Percentiles rank a stretch among this genome's conserved stretches.
These are phyloP conservation scores for Meriones unguiculatus DNA, from an alignment of 2,113 vertebrate genomes.

Conservation along the genomic window DNA sequence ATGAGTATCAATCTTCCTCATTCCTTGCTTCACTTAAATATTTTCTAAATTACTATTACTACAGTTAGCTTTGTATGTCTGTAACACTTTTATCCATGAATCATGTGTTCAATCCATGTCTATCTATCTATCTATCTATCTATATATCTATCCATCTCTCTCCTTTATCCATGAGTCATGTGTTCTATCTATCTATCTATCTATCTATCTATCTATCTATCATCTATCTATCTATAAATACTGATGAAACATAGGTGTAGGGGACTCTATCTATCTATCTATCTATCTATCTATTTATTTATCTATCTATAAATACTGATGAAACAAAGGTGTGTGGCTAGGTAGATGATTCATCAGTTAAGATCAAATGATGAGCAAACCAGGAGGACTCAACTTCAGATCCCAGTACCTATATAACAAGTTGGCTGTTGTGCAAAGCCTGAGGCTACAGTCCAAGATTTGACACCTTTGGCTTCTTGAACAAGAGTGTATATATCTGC, in stretches of 20 bases:
- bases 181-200: too few relatives aligned
- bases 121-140: too few relatives aligned
- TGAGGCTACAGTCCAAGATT: background rate
- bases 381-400: too few relatives aligned
- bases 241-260: too few relatives aligned
- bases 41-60: background rate
- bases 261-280: too few relatives aligned
- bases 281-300: too few relatives aligned
- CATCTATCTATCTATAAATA: too few relatives aligned
- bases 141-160: too few relatives aligned
- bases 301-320: background rate
- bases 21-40: constrained; percentile 15
- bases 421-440: too few relatives aligned
- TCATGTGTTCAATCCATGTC: background rate
- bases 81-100: accelerated
- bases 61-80: background rate
- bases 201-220: too few relatives aligned
- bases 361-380: background rate
- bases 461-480: background rate
- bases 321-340: background rate
- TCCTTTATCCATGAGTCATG: too few relatives aligned
- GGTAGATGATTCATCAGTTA: background rate
- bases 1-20: background rate
- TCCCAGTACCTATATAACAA: background rate
- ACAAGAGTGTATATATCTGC: background rate